Base-by-base conservation (phyloP, 2,888 invertebrate species). In the Drosophila macrospina region DNA sequence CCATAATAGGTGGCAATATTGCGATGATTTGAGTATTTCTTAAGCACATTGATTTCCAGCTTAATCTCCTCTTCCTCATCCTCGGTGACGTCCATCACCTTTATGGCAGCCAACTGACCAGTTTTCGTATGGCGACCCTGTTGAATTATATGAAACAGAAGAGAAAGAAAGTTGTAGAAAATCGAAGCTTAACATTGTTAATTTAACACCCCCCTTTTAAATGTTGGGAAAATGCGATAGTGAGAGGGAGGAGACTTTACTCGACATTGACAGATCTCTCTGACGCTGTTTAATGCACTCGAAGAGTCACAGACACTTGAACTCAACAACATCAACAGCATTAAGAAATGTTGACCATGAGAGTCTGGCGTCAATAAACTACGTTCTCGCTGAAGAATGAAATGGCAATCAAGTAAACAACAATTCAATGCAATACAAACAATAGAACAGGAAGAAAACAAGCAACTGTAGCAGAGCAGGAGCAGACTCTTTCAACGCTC, bases 21-120 rank as follows among this genome's bases (percentile, higher is more conserved):
- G 90, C 99, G 96, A 93, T 99, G 99, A 93, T 98, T 98, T 73
- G 98, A 98, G 93, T 97, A 98, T 94, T 97, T 99, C 93, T 99
- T 99, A 88, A 99, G 94, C 88, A 99, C 99, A 94, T 99, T 99
- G 89, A 99, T 99, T 94, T 99, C 99, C 90, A 99, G 94, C 93
- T 99, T 99, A 86, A 99, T 99, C 94, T 99, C 99, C 93, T 99
- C 99, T 92, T 99, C 99, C 93, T 99, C 99, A 92, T 99, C 99
- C 95, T 99, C 99, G 85, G 99, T 99, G 90, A 99, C 99, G 93
- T 99, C 99, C 99, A 99, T 99, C 92, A 99, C 99, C 94, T 99
- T 99, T 93, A 99, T 99, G 93, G 99, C 99, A 81, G 99, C 99
- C 94, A 99, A 94, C 93, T 99, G 99, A 80, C 99, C 99, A 84